Conservation (phyloP, 2,113 vertebrate species). For the Sminthopsis crassicaudata region DNA sequence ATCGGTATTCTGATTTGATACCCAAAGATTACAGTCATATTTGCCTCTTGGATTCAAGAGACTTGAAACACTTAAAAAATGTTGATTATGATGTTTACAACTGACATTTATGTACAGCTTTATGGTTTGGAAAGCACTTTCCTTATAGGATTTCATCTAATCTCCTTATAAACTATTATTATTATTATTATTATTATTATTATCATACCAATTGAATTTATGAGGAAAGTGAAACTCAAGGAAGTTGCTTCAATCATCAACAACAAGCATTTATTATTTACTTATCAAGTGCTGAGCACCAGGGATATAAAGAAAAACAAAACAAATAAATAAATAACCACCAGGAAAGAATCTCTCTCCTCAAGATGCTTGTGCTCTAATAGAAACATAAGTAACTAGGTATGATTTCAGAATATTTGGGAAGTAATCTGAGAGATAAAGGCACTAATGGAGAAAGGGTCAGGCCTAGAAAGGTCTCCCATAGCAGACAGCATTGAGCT, state of each 20-base stretch:
- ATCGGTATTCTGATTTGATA: conserved; percentile 39
- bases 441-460: neutral
- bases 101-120: conserved; percentile 40
- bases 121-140: conserved; percentile 38
- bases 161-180: neutral
- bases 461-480: too few species aligned
- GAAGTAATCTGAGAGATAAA: neutral
- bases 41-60: conserved; percentile 57
- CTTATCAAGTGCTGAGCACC: neutral
- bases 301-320: neutral
- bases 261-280: neutral
- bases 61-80: conserved; percentile 32
- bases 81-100: conserved; percentile 36
- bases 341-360: neutral
- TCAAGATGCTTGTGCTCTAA: neutral
- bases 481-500: neutral
- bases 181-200: neutral
- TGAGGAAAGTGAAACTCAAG: neutral
- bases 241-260: neutral
- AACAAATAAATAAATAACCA: neutral
- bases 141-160: neutral
- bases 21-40: conserved; percentile 15
- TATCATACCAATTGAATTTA: neutral
- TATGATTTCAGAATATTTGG: neutral
- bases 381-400: neutral